A percentile compares a stretch with the other conserved stretches of the same genome.
phyloP scores from a whole-genome alignment of 2,888 invertebrate species.

The Pachliopta kotzebuea region DNA sequence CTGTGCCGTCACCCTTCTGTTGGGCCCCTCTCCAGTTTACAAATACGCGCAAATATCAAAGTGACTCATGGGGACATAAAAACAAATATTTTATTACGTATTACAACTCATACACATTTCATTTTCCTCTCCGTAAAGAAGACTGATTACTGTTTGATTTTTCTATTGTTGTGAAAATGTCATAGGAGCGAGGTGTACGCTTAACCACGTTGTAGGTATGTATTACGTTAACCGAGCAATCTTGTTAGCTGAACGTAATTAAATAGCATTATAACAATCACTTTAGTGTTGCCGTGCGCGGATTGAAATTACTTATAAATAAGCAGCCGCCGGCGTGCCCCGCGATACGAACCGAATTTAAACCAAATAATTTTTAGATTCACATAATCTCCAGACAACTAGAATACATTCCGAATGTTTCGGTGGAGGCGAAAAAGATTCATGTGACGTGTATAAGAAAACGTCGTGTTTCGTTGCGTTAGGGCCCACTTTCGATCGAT shows the following conservation, averaged over 20 bases:
- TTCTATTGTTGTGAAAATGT: too few species aligned
- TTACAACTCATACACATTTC: too few species aligned
- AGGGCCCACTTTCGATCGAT: slow-evolving; percentile 50
- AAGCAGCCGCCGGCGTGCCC: neutral
- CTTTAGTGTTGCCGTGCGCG: neutral
- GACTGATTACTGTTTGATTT: too few species aligned
- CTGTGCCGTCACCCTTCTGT: too few species aligned
- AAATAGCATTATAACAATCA: slow-evolving; percentile 1
- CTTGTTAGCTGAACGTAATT: slow-evolving; percentile 8
- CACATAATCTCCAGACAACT: slow-evolving; percentile 2
- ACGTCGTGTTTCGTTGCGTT: slow-evolving; percentile 35
- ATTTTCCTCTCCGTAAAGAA: too few species aligned
- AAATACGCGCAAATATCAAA: too few species aligned
- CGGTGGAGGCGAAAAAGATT: neutral
- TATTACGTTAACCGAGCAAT: neutral
- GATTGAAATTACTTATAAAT: neutral
- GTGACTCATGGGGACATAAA: too few species aligned
- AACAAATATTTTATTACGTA: too few species aligned
- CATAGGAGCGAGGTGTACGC: neutral
- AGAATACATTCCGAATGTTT: slow-evolving; percentile 7
- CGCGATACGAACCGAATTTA: neutral
- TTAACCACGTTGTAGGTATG: neutral
- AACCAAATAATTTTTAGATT: neutral
- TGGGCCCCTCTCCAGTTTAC: too few species aligned
- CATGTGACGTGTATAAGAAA: slow-evolving; percentile 30